Evolutionary conservation across 1,140 invertebrate genomes (phyloP).

Genomic region (Drusus annulatus): DNA sequence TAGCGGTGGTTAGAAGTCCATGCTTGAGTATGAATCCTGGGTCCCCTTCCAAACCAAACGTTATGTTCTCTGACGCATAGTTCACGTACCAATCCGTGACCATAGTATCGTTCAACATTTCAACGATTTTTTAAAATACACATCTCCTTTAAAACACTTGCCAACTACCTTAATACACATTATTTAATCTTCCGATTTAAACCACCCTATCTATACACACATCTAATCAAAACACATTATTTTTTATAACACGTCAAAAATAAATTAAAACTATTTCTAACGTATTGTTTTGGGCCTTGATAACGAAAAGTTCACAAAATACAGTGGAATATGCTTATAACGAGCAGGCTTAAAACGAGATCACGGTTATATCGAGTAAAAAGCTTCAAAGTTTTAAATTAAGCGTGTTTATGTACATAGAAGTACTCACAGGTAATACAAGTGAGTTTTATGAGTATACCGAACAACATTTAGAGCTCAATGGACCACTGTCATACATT

Average conservation of each 20-base stretch:
- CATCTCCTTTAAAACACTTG: slow-evolving; percentile 4
- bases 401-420: no score
- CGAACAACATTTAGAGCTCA: no score
- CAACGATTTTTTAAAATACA: neutral
- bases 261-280: neutral
- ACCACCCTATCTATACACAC: neutral
- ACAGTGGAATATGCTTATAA: neutral
- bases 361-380: neutral
- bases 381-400: no score
- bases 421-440: no score
- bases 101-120: slow-evolving; percentile 35
- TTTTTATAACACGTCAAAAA: neutral
- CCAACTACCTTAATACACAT: neutral
- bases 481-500: no score
- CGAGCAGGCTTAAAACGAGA: neutral
- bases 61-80: slow-evolving; percentile 37
- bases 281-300: neutral
- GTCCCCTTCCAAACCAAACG: slow-evolving; percentile 51
- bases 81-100: slow-evolving; percentile 35
- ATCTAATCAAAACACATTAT: neutral
- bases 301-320: neutral
- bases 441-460: no score
- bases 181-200: neutral
- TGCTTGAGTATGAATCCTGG: slow-evolving; percentile 54
- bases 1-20: slow-evolving; percentile 54